Base-by-base conservation (phyloP, 2,888 invertebrate species). In the Dasysyrphus tricinctus region DNA sequence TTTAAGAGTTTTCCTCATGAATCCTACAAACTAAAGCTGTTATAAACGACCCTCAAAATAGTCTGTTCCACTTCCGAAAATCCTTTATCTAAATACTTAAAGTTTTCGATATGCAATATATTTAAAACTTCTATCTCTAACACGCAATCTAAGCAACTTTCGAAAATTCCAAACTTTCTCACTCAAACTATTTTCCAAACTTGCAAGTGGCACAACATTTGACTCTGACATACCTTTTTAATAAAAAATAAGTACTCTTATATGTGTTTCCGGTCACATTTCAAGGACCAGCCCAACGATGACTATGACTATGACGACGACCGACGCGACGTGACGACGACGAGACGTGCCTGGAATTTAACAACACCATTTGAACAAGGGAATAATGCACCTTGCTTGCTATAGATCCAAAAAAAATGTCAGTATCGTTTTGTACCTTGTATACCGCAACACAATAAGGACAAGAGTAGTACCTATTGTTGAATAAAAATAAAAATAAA, bases 271-370 rank as follows among this genome's bases (percentile, higher is more conserved):
- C 72, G 80, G 72, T 76, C 67, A 69, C 80, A 73, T 76, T 80
- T 85, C 73, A 85, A 85, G 85, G 85, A 80, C 70, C 73, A 56
- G 16, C 11, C 11, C 1, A 6, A 19, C 11, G 16, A 59, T 24
- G 34, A 39, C 29, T 6, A 51, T 11, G 12, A 19, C 9, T n/a
- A n/a, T n/a, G n/a, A n/a, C n/a, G n/a, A n/a, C n/a, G n/a, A n/a
- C n/a, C n/a, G n/a, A n/a, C n/a, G n/a, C 11, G 49, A 34, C 34
- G 2, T 16, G 34, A 16, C 6, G 12, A 19, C 39, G 19, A 24
- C 32, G 24, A 24, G 69, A 80, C 85, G 85, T 80, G 80, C 72
- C 73, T 63, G 9, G 85, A 80, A 85, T 85, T 56, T 59, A 80
- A 54, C 54, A 84, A 61, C 67, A 80, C 16, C 19, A 59, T 61